A percentile compares a stretch with the other conserved stretches of the same genome.
Conservation (phyloP, 2,797 vertebrate species). For the Brachyalestes nurse region DNA sequence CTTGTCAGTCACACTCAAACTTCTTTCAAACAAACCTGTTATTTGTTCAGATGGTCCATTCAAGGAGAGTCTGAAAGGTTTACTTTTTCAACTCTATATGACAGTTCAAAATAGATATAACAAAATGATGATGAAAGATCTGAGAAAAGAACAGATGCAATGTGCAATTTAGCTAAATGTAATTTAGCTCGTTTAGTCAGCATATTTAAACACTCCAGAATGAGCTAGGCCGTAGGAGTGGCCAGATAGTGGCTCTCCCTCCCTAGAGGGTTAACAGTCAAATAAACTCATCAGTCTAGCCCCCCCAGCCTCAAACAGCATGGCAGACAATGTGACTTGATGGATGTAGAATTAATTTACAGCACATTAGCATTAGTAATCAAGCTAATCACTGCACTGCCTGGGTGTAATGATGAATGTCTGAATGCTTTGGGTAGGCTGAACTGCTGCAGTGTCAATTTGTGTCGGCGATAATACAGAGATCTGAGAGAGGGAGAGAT, state of each 20-base stretch:
- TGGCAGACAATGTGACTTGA: conserved; percentile 47
- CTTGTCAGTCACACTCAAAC: too few relatives aligned
- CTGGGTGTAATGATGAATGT: conserved; percentile 49
- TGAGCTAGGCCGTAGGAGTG: not conserved
- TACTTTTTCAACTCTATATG: too few relatives aligned
- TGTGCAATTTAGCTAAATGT: not conserved
- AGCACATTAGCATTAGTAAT: conserved; percentile 54
- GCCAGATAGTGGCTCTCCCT: not conserved
- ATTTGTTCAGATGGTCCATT: too few relatives aligned
- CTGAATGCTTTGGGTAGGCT: conserved; percentile 32
- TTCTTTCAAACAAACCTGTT: too few relatives aligned
- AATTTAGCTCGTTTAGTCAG: not conserved
- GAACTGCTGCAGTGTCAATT: conserved; percentile 24
- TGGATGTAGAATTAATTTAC: conserved; percentile 50
- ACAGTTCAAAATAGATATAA: too few relatives aligned
- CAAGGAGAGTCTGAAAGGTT: too few relatives aligned
- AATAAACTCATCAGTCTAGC: conserved; percentile 1
- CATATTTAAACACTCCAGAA: not conserved
- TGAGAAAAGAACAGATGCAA: not conserved
- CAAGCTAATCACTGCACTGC: conserved; percentile 44
- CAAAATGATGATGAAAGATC: too few relatives aligned
- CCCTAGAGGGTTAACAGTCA: not conserved
- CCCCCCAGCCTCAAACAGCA: conserved; percentile 23
- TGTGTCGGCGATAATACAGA: conserved; percentile 21
- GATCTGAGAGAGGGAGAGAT: conserved; percentile 2